Conservation (phyloP, 1,140 invertebrate genomes). For the Brachionus calyciflorus region DNA sequence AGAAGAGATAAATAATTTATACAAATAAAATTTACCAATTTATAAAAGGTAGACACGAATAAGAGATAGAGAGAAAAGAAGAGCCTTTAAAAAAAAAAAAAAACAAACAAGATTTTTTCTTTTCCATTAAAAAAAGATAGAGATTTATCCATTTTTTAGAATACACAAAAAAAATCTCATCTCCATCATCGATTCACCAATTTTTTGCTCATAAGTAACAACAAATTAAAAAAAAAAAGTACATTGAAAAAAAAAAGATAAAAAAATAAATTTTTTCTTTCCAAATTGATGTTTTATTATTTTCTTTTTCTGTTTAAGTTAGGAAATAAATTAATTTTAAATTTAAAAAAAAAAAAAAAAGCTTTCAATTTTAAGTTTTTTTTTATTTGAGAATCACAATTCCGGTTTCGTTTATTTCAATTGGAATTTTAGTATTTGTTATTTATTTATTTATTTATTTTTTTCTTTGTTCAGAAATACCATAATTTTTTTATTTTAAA, state of each 20-base stretch:
- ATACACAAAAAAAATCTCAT: neutral
- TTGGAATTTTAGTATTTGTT: neutral
- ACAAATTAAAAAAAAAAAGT: neutral
- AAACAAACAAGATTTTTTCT: no score
- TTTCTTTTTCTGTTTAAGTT: no score
- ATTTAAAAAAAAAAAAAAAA: neutral
- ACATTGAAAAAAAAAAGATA: neutral
- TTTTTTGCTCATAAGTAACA: constrained; percentile 26
- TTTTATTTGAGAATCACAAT: constrained; percentile 23
- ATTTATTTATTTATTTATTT: no score
- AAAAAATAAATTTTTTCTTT: constrained; percentile 21
- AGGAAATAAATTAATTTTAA: constrained; percentile 17
- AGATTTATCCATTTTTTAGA: neutral
- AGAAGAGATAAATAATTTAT: no score
- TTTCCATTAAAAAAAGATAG: neutral
- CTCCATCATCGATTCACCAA: neutral
- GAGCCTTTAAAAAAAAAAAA: no score
- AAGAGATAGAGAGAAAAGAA: no score
- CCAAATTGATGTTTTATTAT: constrained; percentile 15
- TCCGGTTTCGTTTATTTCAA: neutral
- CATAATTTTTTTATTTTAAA: neutral
- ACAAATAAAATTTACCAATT: no score
- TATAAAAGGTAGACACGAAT: no score
- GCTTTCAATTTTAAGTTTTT: no score
- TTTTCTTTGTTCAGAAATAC: no score